Evolutionary conservation across 1,140 invertebrate genomes (phyloP).

Genomic region (Dinoponera quadriceps): DNA sequence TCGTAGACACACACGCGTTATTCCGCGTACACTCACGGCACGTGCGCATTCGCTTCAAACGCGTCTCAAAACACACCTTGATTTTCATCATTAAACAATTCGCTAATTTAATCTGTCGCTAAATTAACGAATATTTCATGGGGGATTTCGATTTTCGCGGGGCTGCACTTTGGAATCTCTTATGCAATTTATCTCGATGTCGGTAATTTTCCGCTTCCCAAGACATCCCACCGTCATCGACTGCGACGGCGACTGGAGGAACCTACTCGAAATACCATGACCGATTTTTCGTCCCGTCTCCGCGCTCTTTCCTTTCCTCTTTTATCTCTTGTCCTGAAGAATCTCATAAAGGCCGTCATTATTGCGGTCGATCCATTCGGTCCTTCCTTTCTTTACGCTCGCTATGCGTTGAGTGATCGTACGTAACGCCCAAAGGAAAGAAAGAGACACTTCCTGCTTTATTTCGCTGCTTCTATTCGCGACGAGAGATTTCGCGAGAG

Average conservation of each 20-base stretch:
- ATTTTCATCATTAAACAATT: background rate
- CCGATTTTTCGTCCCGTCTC: constrained; percentile 6
- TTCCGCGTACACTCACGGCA: too few relatives aligned
- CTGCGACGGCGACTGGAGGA: background rate
- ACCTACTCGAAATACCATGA: constrained; percentile 3
- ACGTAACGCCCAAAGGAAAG: constrained; percentile 20
- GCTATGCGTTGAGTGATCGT: background rate
- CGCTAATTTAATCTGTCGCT: background rate
- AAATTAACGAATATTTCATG: background rate
- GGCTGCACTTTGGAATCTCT: background rate
- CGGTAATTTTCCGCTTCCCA: constrained; percentile 3
- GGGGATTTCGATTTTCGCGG: background rate
- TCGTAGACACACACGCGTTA: too few relatives aligned
- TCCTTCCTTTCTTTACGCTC: constrained; percentile 1
- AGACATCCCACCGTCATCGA: background rate
- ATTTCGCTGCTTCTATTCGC: constrained; percentile 35
- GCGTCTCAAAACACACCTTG: background rate
- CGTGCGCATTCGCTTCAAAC: background rate
- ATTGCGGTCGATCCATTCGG: background rate
- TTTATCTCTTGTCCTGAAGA: constrained; percentile 4
- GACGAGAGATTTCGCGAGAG: constrained; percentile 21
- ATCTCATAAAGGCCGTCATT: constrained; percentile 8
- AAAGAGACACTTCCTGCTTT: background rate
- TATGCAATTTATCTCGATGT: constrained; percentile 16
- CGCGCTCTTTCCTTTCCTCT: background rate